Conservation (phyloP, 2,888 invertebrate species). For the Laothoe populi region DNA sequence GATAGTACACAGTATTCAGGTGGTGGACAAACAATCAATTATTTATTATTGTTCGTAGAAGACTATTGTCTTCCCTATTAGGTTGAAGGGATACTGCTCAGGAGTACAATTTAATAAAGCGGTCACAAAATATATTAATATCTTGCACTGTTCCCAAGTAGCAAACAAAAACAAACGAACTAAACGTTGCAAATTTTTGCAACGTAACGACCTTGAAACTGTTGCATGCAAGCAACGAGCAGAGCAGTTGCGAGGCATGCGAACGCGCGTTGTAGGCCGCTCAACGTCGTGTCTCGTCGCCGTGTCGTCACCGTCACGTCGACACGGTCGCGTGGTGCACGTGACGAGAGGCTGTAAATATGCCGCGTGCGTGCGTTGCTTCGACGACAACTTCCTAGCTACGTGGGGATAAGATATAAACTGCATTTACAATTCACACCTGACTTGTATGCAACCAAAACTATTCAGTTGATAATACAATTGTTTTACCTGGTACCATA, state of each 20-base stretch:
- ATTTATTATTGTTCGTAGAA: no score
- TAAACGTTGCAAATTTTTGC: constrained; percentile 17
- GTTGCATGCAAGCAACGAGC: constrained; percentile 52
- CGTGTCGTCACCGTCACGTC: constrained; percentile 43
- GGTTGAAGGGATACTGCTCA: no score
- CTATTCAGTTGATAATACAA: no score
- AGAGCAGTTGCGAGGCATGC: constrained; percentile 60
- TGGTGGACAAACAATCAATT: no score
- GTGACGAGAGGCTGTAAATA: constrained; percentile 44
- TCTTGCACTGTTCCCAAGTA: no score
- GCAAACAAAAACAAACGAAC: background rate
- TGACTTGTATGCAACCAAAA: background rate
- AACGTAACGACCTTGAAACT: constrained; percentile 51
- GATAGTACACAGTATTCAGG: no score
- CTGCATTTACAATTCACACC: background rate
- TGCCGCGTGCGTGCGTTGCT: constrained; percentile 9
- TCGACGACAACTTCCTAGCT: constrained; percentile 17
- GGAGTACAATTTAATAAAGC: no score
- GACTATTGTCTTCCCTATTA: no score
- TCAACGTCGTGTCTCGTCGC: constrained; percentile 22
- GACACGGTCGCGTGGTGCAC: constrained; percentile 50
- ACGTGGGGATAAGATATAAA: constrained; percentile 18
- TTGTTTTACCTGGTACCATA: no score
- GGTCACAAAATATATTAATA: no score
- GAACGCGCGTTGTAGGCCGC: constrained; percentile 38